Evolutionary conservation across 2,113 vertebrate species (phyloP), one percentile per base, ranked within the genome.

Genomic region (Equus quagga): DNA sequence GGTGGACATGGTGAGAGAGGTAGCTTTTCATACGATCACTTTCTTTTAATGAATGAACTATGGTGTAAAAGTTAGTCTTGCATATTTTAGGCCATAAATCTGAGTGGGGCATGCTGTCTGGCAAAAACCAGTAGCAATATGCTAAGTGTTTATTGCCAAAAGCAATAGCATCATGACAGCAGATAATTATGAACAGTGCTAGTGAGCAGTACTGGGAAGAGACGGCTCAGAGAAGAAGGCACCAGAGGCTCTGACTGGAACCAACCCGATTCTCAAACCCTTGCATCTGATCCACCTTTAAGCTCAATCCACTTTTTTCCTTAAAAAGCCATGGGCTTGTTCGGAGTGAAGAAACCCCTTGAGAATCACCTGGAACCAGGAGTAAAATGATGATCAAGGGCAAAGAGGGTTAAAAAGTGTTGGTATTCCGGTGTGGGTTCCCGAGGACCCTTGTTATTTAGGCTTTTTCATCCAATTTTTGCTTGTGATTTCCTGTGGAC

Each of bases 171-270:
- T 96, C 36, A 33, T 79, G 72, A 91, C 49, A 67, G 90, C 18
- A 83, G 51, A 56, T 12, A 28, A 98, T 98, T 96, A 97, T 65
- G 88, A 96, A 89, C 93, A 97, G 89, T 31, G 31, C 72, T 83
- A 12, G 51, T 8, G 56, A 24, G 15, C 18, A 82, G 60, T 17
- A 36, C 23, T 51, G 62, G 78, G 84, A 97, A 88, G 93, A 88
- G 26, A 82, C 14, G 56, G 84, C 41, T 46, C 6, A 0, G 88
- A 62, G 11, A 65, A 49, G 56, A 56, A 26, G 36, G 8, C 26
- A 7, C 5, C 0, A 0, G 21, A 14, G 8, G 7, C 36, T 82
- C 31, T 62, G 78, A 11, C 49, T 36, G 24, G 73, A 82, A 51
- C 49, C 44, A 58, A 9, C 69, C 65, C 11, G 6, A 33, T 8